Base-by-base conservation (phyloP, 2,797 vertebrate genomes). In the Gadopsis marmoratus region DNA sequence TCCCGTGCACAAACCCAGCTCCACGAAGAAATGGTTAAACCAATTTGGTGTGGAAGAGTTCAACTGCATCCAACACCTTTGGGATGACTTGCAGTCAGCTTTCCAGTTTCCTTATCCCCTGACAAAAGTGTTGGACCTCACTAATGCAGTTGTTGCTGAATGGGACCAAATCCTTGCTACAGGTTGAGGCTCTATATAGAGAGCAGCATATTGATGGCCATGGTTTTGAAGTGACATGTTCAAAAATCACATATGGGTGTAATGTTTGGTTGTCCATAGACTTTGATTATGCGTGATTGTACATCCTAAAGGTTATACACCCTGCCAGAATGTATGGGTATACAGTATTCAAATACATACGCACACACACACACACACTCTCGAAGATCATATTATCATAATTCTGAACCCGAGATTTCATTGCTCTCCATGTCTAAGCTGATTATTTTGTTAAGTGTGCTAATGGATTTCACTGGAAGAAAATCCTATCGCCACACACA, bases 401-500 rank as follows among this genome's bases (percentile, higher is more conserved):
- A 74, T 68, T 56, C 47, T 45, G 5, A 82, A 67, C 21, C 41
- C 21, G 4, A 37, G n/a, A 65, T 81, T 55, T 53, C 31, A 58
- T 55, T 39, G 53, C 68, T 76, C 70, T 65, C 8, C 17, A 39
- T 54, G 65, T 8, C 39, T 78, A 71, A 81, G 69, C 56, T 76
- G 71, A 73, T 85, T 83, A 76, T 78, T 78, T 78, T 56, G 11
- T 64, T 71, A 67, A 82, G 71, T 50, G 50, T 73, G 73, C 66
- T 82, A 82, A 84, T 83, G 76, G 78, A 68, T 87, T 85, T 83
- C 7, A 14, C 53, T 73, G 51, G 78, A 87, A 76, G 45, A n/a
- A 81, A 89, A 85, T 85, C 72, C 65, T 43, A 55, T 85, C 37
- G 0, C 47, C 68, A 73, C 61, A 54, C 62, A 75, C 13, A 37